phyloP scores from a whole-genome alignment of 1,140 invertebrate species.

The Rhagoletis pomonella region DNA sequence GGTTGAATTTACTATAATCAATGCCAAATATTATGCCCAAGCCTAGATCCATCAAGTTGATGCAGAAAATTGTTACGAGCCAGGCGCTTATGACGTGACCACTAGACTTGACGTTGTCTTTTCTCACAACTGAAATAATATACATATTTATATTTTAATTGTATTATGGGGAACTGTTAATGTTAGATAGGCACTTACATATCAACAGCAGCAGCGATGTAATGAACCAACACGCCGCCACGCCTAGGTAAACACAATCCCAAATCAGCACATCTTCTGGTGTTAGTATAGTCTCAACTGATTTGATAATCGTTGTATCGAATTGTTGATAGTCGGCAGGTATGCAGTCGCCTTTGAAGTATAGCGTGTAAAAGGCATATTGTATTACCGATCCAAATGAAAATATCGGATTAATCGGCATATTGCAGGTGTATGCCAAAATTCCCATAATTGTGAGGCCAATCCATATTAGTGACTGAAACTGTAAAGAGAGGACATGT shows the following conservation, averaged over 20 bases:
- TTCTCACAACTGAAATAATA: slow-evolving; percentile 60
- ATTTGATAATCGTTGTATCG: slow-evolving; percentile 55
- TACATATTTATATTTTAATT: too few relatives aligned
- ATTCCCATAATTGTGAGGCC: slow-evolving; percentile 68
- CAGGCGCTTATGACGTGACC: slow-evolving; percentile 63
- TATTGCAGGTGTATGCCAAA: slow-evolving; percentile 64
- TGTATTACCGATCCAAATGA: slow-evolving; percentile 62
- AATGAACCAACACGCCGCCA: slow-evolving; percentile 66
- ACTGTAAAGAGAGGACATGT: slow-evolving; percentile 56
- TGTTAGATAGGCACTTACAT: slow-evolving; percentile 61
- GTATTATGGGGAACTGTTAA: too few relatives aligned
- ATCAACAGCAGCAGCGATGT: slow-evolving; percentile 63
- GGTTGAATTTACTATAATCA: slow-evolving; percentile 65
- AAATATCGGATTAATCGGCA: slow-evolving; percentile 60
- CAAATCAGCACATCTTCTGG: slow-evolving; percentile 64
- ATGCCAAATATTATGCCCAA: slow-evolving; percentile 70
- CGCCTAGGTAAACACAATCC: slow-evolving; percentile 67
- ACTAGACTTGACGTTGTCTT: slow-evolving; percentile 62
- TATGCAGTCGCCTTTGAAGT: slow-evolving; percentile 64
- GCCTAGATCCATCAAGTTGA: slow-evolving; percentile 69
- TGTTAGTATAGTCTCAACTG: slow-evolving; percentile 64
- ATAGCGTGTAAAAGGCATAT: slow-evolving; percentile 65
- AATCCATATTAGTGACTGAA: slow-evolving; percentile 67
- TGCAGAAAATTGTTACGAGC: slow-evolving; percentile 63
- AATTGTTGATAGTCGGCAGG: slow-evolving; percentile 60